phyloP scores from a whole-genome alignment of 2,797 vertebrate species.

The Oryzias dopingdopingensis region DNA sequence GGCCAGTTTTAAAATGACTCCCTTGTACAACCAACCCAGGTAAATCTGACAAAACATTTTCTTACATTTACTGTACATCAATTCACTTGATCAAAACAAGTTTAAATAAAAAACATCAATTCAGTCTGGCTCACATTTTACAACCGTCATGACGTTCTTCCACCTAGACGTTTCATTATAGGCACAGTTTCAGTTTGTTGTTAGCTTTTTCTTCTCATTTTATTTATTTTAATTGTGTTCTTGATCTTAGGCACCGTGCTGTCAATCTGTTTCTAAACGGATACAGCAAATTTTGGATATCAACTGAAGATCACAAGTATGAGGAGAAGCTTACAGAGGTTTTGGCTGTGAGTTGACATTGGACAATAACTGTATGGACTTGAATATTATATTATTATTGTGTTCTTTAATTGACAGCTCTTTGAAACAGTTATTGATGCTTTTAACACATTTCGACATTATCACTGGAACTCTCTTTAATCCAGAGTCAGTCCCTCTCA shows the following conservation, averaged over 20 bases:
- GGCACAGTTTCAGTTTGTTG: neutral
- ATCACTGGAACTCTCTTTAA: no score
- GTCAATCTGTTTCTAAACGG: constrained; percentile 95
- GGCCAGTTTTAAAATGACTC: constrained; percentile 93
- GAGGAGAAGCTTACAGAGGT: constrained; percentile 92
- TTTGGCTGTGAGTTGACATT: constrained; percentile 85
- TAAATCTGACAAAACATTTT: constrained; percentile 39
- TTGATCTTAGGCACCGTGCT: constrained; percentile 84
- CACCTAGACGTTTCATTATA: neutral
- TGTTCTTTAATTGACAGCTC: no score
- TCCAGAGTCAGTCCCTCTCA: no score
- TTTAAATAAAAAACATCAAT: no score
- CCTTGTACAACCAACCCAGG: constrained; percentile 92
- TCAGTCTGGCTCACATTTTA: neutral
- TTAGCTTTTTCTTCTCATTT: neutral
- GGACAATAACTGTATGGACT: neutral
- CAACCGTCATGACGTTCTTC: neutral
- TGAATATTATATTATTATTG: constrained; percentile 2
- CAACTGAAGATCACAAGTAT: constrained; percentile 86
- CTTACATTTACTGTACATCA: no score
- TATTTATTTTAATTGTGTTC: neutral
- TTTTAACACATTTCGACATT: no score
- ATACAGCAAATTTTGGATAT: constrained; percentile 93
- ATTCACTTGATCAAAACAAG: no score
- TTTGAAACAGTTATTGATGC: no score